phyloP scores from a whole-genome alignment of 2,797 vertebrate genomes.

The Schizopygopsis malacanthus region DNA sequence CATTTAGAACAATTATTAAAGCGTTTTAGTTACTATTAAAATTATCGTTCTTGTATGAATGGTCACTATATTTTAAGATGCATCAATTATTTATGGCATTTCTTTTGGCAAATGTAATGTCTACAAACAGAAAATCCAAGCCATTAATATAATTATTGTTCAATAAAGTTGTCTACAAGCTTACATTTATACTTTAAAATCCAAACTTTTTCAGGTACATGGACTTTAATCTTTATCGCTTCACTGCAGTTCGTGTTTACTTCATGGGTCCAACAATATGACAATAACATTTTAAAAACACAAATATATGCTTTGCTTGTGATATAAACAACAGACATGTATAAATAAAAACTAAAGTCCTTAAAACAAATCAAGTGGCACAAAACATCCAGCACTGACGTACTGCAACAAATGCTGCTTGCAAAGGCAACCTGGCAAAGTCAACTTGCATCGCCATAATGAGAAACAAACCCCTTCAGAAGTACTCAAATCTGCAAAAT shows the following conservation, averaged over 20 bases:
- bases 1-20: neutral
- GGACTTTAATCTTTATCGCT: neutral
- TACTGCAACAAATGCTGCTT: conserved; percentile 1
- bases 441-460: neutral
- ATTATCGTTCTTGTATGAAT: neutral
- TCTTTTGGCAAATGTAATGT: neutral
- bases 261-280: neutral
- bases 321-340: neutral
- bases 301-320: neutral
- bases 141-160: neutral
- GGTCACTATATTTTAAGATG: neutral
- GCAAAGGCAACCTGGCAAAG: conserved; percentile 3
- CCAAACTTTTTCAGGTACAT: too few relatives aligned
- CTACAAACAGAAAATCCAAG: neutral
- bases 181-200: neutral
- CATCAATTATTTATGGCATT: neutral
- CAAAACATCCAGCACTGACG: neutral
- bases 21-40: neutral
- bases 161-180: neutral
- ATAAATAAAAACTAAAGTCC: neutral
- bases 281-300: neutral
- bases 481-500: neutral
- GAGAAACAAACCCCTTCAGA: neutral
- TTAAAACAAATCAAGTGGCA: neutral
- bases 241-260: neutral